Evolutionary conservation across 2,113 vertebrate species (phyloP), one percentile per base, ranked within the genome.

Genomic region (Misgurnus mizolepis): DNA sequence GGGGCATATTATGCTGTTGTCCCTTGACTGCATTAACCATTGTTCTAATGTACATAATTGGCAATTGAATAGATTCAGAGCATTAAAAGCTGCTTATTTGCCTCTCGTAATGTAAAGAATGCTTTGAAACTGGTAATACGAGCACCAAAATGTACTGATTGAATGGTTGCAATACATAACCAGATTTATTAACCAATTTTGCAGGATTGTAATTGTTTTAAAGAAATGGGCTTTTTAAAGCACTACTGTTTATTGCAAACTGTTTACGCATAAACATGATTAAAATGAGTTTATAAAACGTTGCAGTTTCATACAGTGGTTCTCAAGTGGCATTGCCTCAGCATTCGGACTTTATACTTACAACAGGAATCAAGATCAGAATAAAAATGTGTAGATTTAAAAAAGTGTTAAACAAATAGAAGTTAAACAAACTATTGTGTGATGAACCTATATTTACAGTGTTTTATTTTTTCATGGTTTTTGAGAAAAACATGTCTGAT

Each of bases 31-130:
- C 88, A 71, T 43, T 85, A 83, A 86, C 80, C 80, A 81, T 91
- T 89, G 88, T 90, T 90, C 82, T 88, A 89, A 93, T 91, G 91
- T 90, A 89, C 83, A 85, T 93, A 91, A 94, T 93, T 89, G 89
- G 86, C 92, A 91, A 92, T 91, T 89, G 88, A 93, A 92, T 92
- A 90, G 90, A 93, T 91, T 91, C 88, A 90, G 89, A 90, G 91
- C 90, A 93, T 93, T 94, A 92, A 93, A 90, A 88, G 86, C 90
- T 91, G 90, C 91, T 93, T 89, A 89, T 89, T 88, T 88, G 85
- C 84, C 77, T 84, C 88, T 89, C 86, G 88, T 87, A 91, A 91
- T 91, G 90, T 91, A 93, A 93, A 93, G 88, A 89, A 91, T 90
- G 90, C 91, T 92, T 87, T 78, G 82, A 87, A 86, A 80, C 87